Evolutionary conservation across 2,113 vertebrate species (phyloP).

Genomic region (Ailuropoda melanoleuca): DNA sequence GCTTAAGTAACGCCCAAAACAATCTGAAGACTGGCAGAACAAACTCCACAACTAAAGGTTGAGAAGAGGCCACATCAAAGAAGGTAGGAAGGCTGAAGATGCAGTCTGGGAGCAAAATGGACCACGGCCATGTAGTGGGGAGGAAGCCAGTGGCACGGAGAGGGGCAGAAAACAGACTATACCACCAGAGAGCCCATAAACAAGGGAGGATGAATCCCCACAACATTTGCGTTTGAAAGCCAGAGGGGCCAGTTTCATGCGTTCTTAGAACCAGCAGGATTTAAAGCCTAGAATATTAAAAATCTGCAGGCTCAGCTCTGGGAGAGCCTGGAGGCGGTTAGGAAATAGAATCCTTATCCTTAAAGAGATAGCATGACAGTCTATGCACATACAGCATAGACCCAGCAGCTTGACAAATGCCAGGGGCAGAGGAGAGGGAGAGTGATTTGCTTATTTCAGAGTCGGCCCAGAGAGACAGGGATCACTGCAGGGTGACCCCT

Average conservation of each 20-base stretch:
- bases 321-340: not conserved
- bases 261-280: not conserved
- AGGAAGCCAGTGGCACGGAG: not conserved
- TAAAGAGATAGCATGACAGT: not conserved
- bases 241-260: not conserved
- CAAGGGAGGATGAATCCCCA: not conserved
- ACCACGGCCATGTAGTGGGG: not conserved
- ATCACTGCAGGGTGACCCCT: not conserved
- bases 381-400: not conserved
- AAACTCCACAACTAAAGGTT: not conserved
- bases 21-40: not conserved
- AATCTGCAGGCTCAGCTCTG: not conserved
- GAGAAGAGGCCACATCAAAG: not conserved
- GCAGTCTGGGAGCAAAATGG: not conserved
- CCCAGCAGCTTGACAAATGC: not conserved
- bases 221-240: not conserved
- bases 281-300: not conserved
- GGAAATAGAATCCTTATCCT: not conserved
- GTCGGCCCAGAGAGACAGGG: not conserved
- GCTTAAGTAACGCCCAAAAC: not conserved
- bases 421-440: not conserved
- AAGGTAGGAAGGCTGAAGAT: not conserved
- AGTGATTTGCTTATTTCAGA: not conserved
- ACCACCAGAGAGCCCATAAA: not conserved
- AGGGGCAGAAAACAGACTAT: not conserved